Evolutionary conservation across 1,140 invertebrate genomes (phyloP), one percentile per base, ranked within the genome.

Genomic region (Solenopsis fugax): DNA sequence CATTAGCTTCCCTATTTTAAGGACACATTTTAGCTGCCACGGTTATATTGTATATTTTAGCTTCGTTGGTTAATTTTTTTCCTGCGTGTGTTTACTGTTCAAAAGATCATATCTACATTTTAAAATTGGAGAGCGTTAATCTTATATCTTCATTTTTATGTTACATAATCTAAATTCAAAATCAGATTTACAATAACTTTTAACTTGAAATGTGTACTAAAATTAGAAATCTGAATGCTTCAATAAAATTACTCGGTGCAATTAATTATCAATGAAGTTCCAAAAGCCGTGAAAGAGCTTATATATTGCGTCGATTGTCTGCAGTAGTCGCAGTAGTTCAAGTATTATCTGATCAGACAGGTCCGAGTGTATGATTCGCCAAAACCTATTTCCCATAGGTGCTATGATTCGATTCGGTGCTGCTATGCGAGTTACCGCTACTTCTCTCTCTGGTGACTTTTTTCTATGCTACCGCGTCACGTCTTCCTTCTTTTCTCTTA

Each of bases 371-470:
- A 94, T 93, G 93, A 94, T 92, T 90, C 88, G 86, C 91, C 92
- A 92, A 93, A 94, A 94, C 90, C 93, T 94, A 95, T 95, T 95
- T 95, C 94, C 94, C 94, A 78, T 64, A 92, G 92, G 94, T 90
- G 71, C 86, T 85, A 93, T 95, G 92, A 94, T 94, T 94, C 94
- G 94, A 95, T 95, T 94, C 90, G 90, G 87, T 84, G 87, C 45
- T 60, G 62, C 75, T 87, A 71, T 18, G 80, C 54, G 54, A 84
- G 80, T 84, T 88, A 81, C 81, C 76, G 41, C 71, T 82, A n/a
- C 75, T 84, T 87, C 48, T 58, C 72, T 41, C 60, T 76, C 85
- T 18, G 48, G 76, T 84, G 18, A 67, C 64, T 58, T 82, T 78
- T 86, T 65, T 85, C 85, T 84, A 77, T 73, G 48, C n/a, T 48